Evolutionary conservation across 2,797 vertebrate genomes (phyloP), one percentile per base, ranked within the genome.

Genomic region (Enteromius radiatus): DNA sequence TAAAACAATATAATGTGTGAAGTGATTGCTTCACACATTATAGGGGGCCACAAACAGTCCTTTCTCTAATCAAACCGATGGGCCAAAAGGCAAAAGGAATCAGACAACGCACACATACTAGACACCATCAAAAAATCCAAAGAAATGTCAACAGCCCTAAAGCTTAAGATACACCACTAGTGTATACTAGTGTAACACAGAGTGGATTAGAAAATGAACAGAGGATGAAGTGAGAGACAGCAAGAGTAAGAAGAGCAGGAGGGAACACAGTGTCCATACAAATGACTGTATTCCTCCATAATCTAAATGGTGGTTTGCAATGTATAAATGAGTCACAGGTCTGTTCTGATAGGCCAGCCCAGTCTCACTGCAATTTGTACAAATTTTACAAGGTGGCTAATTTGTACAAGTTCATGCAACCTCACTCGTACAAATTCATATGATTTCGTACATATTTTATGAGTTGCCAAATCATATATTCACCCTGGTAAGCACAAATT

Each of bases 261-360:
- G 26, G 75, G 78, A 63, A 75, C 5, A 69, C 12, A 69, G 68
- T 36, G 80, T 69, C 76, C 59, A 85, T 83, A 85, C 80, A 82
- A 79, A 85, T 85, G 61, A 78, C 69, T 69, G 49, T n/a, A 68
- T 59, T 67, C 49, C 71, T 33, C n/a, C 23, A 68, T 38, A 49
- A 43, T 28, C 41, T 21, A 54, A 79, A 36, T 4, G 5, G 5
- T 56, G 77, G 73, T 17, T 41, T 41, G 33, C 73, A 17, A 36
- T 11, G 47, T 52, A 74, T n/a, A 41, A 26, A 38, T 26, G 52
- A 5, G 47, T 74, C 31, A 36, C 5, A 74, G 47, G 52, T 75
- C 33, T 23, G 47, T 33, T 73, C 17, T 73, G 0, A 21, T 12
- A 31, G 41, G 38, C 41, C 33, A 43, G 41, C 10, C 11, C 10